A percentile compares a stretch with the other conserved stretches of the same genome.
These are phyloP conservation scores for Garra rufa DNA, from an alignment of 2,113 vertebrate species.

Conservation along the genomic window DNA sequence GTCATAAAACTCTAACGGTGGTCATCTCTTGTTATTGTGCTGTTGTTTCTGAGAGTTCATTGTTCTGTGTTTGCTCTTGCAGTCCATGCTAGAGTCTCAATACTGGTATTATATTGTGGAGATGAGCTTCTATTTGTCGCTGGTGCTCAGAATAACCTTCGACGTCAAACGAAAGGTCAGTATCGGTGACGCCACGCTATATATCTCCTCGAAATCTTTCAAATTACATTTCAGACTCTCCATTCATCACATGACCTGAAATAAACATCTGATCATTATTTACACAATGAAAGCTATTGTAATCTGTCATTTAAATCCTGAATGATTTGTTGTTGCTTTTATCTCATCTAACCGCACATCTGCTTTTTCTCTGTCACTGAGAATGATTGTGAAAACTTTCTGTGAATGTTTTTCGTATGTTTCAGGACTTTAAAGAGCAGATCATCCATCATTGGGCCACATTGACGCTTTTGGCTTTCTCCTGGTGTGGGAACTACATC, in stretches of 20 bases:
- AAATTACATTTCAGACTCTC: background rate
- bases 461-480: conserved; percentile 85
- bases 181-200: background rate
- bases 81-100: conserved; percentile 90
- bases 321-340: background rate
- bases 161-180: conserved; percentile 92
- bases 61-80: conserved; percentile 46
- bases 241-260: background rate
- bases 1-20: background rate
- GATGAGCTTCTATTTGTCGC: conserved; percentile 92
- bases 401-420: background rate
- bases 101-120: conserved; percentile 96
- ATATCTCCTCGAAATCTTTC: background rate
- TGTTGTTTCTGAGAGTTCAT: too few species aligned
- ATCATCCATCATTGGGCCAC: conserved; percentile 92
- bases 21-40: background rate
- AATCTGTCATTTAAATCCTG: background rate
- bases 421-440: conserved; percentile 90
- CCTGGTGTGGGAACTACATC: conserved; percentile 93
- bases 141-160: conserved; percentile 87
- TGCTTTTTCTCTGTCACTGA: background rate
- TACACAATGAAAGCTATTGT: background rate
- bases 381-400: background rate
- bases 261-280: background rate
- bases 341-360: background rate